Evolutionary conservation across 2,797 vertebrate genomes (phyloP), one percentile per base, ranked within the genome.

Genomic region (Alfaro cultratus): DNA sequence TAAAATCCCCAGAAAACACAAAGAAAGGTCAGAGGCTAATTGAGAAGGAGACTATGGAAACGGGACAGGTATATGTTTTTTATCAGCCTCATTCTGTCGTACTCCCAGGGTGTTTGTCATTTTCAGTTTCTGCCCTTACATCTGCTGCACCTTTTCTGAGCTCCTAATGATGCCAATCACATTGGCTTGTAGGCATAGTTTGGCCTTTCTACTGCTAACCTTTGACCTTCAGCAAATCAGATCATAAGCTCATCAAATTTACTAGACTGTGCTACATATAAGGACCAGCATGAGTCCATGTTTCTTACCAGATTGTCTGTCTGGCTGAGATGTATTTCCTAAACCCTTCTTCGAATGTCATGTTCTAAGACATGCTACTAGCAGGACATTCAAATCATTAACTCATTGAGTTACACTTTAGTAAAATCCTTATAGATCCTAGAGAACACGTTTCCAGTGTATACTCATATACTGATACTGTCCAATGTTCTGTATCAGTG

Each of bases 1-100:
- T 45, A 71, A 71, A 45, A 45, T n/a, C 39, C 41, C 1, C 76
- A 4, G 88, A 85, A 62, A 67, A 67, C 26, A 0, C 13, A 39
- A 90, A 93, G 73, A 96, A 95, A 84, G 98, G 98, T 43, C 97
- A 98, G 88, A 88, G 91, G 46, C 92, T 99, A 62, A 98, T 99
- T 0, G 96, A 99, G 80, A 99, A 97, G 80, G 99, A 99, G 93
- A 34, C 94, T 1, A 92, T 99, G 94, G 97, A 99, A 94, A 98
- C 95, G 0, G 98, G 98, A 93, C 95, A 80, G 71, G 82, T 83
- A 80, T 0, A 21, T 13, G 0, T 53, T 79, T 3, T 77, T 46
- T 0, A 0, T 71, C 23, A 71, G 7, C 41, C 12, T 71, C 11
- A 6, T 71, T 70, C 26, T 71, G 26, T 45, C 26, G 1, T 45